Conservation (phyloP, 1,140 invertebrate species). For the Elysia chlorotica region DNA sequence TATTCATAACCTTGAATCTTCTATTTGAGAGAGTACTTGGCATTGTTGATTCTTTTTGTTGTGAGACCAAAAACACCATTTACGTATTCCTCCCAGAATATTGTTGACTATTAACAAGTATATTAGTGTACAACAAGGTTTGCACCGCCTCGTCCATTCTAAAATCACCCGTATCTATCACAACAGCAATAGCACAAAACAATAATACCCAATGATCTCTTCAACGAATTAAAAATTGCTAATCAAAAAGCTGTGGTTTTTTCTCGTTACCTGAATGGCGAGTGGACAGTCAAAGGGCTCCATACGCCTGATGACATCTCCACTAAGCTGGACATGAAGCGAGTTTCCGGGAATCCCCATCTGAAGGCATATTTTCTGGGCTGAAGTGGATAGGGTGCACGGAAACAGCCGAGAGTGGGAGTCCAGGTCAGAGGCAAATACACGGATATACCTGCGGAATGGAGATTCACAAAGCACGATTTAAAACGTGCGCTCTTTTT, state of each 20-base stretch:
- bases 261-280: constrained; percentile 16
- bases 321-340: constrained; percentile 59
- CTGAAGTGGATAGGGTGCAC: constrained; percentile 54
- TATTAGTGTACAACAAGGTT: background rate
- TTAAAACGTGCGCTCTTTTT: no score
- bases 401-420: constrained; percentile 51
- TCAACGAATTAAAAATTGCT: background rate
- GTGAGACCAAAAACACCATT: no score
- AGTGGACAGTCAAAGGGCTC: constrained; percentile 53
- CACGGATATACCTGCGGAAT: constrained; percentile 47
- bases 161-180: background rate
- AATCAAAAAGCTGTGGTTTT: background rate
- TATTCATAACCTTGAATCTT: no score
- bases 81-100: background rate
- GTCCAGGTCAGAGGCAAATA: constrained; percentile 48
- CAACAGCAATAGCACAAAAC: background rate
- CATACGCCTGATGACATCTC: constrained; percentile 58
- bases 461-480: no score
- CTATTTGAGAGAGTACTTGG: no score
- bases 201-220: background rate
- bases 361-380: constrained; percentile 55
- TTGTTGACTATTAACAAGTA: background rate
- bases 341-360: constrained; percentile 53
- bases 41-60: no score
- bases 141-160: background rate